Evolutionary conservation across 2,888 invertebrate genomes (phyloP).

Genomic region (Brachyopa scutellaris): DNA sequence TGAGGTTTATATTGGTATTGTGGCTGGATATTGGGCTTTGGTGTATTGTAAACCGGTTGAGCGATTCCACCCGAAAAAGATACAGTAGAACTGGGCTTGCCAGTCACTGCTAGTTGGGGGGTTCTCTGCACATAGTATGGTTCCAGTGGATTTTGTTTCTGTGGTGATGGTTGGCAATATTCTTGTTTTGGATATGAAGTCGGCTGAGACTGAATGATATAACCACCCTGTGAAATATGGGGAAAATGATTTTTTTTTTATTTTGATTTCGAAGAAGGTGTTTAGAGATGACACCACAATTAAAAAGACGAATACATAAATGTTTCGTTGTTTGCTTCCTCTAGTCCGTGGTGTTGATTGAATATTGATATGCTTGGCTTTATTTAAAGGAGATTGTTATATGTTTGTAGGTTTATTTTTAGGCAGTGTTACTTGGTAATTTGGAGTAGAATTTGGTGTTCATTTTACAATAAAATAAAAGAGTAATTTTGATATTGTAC

Average conservation of each 20-base stretch:
- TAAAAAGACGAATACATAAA: background rate
- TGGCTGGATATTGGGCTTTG: constrained; percentile 55
- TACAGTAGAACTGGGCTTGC: constrained; percentile 66
- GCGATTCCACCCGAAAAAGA: constrained; percentile 61
- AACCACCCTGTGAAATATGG: constrained; percentile 71
- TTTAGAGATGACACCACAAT: constrained; percentile 41
- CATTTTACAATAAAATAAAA: background rate
- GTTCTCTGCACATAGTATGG: constrained; percentile 55
- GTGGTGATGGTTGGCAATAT: constrained; percentile 63
- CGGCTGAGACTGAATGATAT: constrained; percentile 58
- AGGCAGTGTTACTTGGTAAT: constrained; percentile 37
- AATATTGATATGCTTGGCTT: no score
- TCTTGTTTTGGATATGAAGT: constrained; percentile 67
- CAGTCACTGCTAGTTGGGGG: constrained; percentile 55
- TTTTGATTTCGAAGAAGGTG: constrained; percentile 6
- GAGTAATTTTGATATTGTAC: constrained; percentile 8
- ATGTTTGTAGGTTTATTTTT: no score
- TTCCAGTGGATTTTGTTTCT: constrained; percentile 59
- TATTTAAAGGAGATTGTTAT: no score
- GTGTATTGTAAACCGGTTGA: constrained; percentile 59
- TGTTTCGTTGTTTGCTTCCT: background rate
- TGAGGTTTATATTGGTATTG: constrained; percentile 69
- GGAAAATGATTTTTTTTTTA: constrained; percentile 66
- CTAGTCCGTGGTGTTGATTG: background rate
- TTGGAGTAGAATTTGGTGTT: constrained; percentile 1